Base-by-base conservation (phyloP, 2,797 vertebrate species). In the Pantherophis alleghaniensis region DNA sequence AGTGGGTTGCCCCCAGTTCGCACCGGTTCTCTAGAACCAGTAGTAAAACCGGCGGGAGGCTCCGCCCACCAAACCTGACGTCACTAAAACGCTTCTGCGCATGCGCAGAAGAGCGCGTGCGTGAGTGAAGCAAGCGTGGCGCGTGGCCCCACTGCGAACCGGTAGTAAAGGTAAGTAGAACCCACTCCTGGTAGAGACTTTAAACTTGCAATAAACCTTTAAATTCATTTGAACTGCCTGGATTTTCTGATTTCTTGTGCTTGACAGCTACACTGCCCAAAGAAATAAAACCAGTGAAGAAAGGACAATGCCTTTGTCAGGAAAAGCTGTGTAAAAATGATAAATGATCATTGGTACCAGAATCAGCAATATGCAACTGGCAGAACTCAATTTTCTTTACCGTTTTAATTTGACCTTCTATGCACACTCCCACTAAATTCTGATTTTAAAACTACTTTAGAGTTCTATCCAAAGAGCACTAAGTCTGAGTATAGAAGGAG, bases 41-140 rank as follows among this genome's bases (percentile, higher is more conserved):
- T 51, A 51, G 47, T 51, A 51, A 51, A 51, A 51, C 47, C 47
- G 6, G 6, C 6, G 1, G 47, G 47, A 51, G 6, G 7, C 47
- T 51, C 47, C 1, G 47, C 47, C 47, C 47, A 51, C 47, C 1
- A 0, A 51, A 51, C 6, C 47, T 1, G 1, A 51, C 7, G 1
- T 51, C 47, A 51, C 47, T 51, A 51, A 51, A 51, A 51, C 1
- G 6, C 47, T 51, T 51, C 47, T 51, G 47, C 1, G 47, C 6
- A 51, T 51, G 47, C 1, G 6, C 47, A 37, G 32, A 37, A 37
- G 37, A 37, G 47, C 1, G 47, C 6, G 5, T 47, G 47, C 1
- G 5, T 1, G 6, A 51, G 47, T 6, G 1, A 51, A 51, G 47
- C 47, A 51, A 51, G 7, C 6, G 6, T 1, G 47, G 47, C 7